Evolutionary conservation across 2,797 vertebrate genomes (phyloP), one percentile per base, ranked within the genome.

Genomic region (Poecile montanus): DNA sequence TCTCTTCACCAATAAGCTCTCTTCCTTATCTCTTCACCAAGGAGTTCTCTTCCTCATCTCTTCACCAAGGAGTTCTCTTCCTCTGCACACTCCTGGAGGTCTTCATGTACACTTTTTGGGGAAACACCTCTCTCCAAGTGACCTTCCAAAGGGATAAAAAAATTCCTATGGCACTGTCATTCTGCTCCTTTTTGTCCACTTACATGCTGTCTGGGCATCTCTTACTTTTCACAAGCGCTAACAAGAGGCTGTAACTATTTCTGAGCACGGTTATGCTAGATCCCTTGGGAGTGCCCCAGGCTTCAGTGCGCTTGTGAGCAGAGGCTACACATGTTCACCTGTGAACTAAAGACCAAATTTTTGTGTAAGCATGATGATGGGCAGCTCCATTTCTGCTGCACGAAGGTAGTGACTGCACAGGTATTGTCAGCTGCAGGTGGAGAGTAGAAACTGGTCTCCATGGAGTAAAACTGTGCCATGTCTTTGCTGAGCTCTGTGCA

Each of bases 41-140:
- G 42, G 42, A 42, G 42, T 7, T 42, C 42, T 42, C 42, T 42
- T 42, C 42, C 50, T 53, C 63, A 40, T 40, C 38, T 6, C 38
- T 40, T 40, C 38, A 40, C 38, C 38, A 42, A 42, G 42, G 42
- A 42, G 42, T 17, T 42, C 42, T 42, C 42, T 17, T 42, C 42
- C 50, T 53, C 63, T 60, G 56, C 32, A 17, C 22, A 6, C 17
- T 18, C n/a, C 32, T 63, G 57, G 22, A 61, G 17, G 10, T 29
- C 11, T 17, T 67, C n/a, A 38, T 0, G 0, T 11, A 32, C 1
- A 1, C 26, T 51, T 89, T 47, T 26, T 8, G 13, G 26, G 40
- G 45, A 77, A 88, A 45, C 14, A 67, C 5, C 25, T 68, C 45
- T 45, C 34, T 47, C 23, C 34, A 72, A 71, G 21, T 32, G 47